phyloP scores from a whole-genome alignment of 2,113 vertebrate species.

The Sitta europaea region DNA sequence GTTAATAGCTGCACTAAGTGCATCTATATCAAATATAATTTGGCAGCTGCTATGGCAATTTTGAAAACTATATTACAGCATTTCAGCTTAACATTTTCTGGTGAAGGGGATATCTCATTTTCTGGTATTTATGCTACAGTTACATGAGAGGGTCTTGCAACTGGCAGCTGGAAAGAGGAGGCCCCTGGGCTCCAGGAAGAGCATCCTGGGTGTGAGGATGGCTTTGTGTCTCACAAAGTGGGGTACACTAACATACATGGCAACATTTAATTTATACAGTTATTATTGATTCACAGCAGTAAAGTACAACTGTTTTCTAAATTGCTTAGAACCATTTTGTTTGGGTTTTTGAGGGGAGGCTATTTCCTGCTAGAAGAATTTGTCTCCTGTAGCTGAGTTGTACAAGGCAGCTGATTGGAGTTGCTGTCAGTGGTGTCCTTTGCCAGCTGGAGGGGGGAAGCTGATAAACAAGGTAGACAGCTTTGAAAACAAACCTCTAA shows the following conservation, averaged over 20 bases:
- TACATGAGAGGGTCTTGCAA: not conserved
- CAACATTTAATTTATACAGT: constrained; percentile 21
- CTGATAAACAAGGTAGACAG: constrained; percentile 47
- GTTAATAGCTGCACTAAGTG: not conserved
- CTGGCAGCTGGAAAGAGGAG: not conserved
- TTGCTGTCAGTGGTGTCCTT: constrained; percentile 22
- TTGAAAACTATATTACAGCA: not conserved
- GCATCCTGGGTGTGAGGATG: not conserved
- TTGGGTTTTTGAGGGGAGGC: not conserved
- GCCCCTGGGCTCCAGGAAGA: not conserved
- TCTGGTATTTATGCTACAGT: not conserved
- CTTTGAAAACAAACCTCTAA: constrained; percentile 57
- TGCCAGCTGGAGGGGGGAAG: constrained; percentile 52
- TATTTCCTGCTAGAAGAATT: constrained; percentile 15
- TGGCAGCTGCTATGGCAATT: not conserved
- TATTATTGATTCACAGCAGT: constrained; percentile 45
- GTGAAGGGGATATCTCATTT: not conserved
- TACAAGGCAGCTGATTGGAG: not conserved
- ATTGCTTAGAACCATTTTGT: constrained; percentile 40
- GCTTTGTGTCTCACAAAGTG: not conserved
- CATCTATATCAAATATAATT: not conserved
- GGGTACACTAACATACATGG: not conserved
- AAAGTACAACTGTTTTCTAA: constrained; percentile 16
- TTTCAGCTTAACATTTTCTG: not conserved
- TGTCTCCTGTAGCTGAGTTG: not conserved